Evolutionary conservation across 2,113 vertebrate species (phyloP).

Genomic region (Agapornis roseicollis): DNA sequence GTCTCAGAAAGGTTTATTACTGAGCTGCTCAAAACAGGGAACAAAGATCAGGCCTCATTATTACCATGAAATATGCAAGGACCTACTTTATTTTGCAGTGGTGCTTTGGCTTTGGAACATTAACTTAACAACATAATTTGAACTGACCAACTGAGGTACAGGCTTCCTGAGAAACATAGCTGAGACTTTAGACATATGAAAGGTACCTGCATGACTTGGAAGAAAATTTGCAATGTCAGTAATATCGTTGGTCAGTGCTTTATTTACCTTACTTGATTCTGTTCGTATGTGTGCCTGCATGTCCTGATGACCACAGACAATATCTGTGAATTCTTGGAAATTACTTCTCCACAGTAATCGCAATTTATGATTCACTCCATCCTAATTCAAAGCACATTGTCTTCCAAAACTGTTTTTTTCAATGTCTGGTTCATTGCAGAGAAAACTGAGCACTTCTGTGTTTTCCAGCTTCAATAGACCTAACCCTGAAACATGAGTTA

Average conservation of each 20-base stretch:
- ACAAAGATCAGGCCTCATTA: conserved; percentile 39
- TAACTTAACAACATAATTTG: conserved; percentile 16
- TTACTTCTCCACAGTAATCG: neutral
- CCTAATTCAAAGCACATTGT: neutral
- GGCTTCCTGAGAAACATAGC: conserved; percentile 14
- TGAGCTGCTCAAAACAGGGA: conserved; percentile 41
- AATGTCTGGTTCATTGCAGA: neutral
- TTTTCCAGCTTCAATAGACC: neutral
- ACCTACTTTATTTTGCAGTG: conserved; percentile 1
- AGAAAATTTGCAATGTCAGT: conserved; percentile 9
- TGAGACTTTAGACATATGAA: neutral
- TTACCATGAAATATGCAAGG: neutral
- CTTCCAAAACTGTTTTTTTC: neutral
- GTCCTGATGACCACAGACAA: neutral
- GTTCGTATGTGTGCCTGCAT: neutral
- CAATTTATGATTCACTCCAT: neutral
- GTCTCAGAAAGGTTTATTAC: conserved; percentile 54
- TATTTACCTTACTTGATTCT: neutral
- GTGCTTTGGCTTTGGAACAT: conserved; percentile 17
- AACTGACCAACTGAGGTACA: conserved; percentile 3
- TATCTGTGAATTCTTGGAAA: conserved; percentile 10
- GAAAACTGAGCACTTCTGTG: neutral
- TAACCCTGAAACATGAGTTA: neutral
- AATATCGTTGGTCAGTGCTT: neutral
- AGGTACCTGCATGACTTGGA: neutral